A percentile compares a stretch with the other conserved stretches of the same genome.
phyloP scores from a whole-genome alignment of 2,888 invertebrate genomes.

The Lutraria lutraria region DNA sequence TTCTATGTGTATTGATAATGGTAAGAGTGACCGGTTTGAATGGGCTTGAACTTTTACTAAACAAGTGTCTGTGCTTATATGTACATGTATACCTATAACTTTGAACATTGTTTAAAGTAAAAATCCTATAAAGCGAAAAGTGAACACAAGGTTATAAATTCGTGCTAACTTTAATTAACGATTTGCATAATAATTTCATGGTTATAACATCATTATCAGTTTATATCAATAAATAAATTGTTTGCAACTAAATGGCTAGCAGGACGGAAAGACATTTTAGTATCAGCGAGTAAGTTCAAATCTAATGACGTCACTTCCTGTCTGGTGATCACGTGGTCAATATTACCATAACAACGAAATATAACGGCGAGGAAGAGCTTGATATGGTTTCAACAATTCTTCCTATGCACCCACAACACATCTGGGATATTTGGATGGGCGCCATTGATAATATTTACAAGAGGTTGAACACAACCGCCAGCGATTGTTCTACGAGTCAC shows the following conservation, averaged over 20 bases:
- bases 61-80: too few species aligned
- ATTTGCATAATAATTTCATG: constrained; percentile 18
- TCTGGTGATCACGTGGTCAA: not conserved
- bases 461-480: too few species aligned
- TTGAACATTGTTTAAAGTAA: too few species aligned
- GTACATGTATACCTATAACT: too few species aligned
- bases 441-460: not conserved
- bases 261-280: constrained; percentile 24
- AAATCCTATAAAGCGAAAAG: too few species aligned
- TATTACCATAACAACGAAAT: not conserved
- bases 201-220: not conserved
- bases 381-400: not conserved
- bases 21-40: too few species aligned
- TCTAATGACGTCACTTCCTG: not conserved
- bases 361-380: not conserved
- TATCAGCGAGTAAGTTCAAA: not conserved
- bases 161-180: not conserved
- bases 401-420: not conserved
- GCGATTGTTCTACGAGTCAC: too few species aligned
- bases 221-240: not conserved
- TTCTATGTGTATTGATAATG: too few species aligned
- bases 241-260: not conserved
- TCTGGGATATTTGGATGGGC: not conserved
- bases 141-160: not conserved
- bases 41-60: too few species aligned